A percentile compares a stretch with the other conserved stretches of the same genome.
These are phyloP conservation scores for Myotis lucifugus DNA, from an alignment of 2,113 vertebrate genomes.

Conservation along the genomic window DNA sequence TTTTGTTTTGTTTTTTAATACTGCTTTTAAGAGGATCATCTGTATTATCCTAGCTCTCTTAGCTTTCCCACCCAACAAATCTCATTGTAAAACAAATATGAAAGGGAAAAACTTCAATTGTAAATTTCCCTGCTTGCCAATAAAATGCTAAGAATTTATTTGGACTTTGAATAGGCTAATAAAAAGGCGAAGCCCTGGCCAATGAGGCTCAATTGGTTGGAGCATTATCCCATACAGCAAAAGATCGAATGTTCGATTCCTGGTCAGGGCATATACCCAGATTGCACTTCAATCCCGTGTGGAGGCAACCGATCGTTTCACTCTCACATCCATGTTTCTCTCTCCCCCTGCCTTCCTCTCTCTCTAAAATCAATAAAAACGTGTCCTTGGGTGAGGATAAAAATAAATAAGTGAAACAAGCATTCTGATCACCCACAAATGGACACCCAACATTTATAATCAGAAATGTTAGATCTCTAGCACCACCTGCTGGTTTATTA, in stretches of 20 bases:
- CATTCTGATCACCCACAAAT: background rate
- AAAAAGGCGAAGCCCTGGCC: background rate
- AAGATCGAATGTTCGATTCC: background rate
- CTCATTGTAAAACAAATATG: conserved; percentile 44
- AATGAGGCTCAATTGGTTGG: background rate
- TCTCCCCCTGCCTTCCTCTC: too few species aligned
- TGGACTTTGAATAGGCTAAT: conserved; percentile 14
- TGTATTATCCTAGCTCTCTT: background rate
- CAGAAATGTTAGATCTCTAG: conserved; percentile 40
- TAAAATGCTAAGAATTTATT: conserved; percentile 44
- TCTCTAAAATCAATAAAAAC: background rate
- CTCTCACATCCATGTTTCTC: background rate
- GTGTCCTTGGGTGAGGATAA: too few species aligned
- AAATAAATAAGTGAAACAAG: background rate
- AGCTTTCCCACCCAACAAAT: conserved; percentile 19
- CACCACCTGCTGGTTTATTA: conserved; percentile 63
- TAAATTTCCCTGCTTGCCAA: background rate
- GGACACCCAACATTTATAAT: conserved; percentile 29
- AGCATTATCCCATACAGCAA: background rate
- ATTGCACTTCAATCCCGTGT: too few species aligned
- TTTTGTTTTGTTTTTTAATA: background rate
- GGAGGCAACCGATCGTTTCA: too few species aligned
- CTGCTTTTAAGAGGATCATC: conserved; percentile 5
- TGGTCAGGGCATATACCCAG: background rate
- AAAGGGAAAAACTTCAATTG: conserved; percentile 46